Conservation (phyloP, 2,888 invertebrate genomes). For the Dynastes maya region DNA sequence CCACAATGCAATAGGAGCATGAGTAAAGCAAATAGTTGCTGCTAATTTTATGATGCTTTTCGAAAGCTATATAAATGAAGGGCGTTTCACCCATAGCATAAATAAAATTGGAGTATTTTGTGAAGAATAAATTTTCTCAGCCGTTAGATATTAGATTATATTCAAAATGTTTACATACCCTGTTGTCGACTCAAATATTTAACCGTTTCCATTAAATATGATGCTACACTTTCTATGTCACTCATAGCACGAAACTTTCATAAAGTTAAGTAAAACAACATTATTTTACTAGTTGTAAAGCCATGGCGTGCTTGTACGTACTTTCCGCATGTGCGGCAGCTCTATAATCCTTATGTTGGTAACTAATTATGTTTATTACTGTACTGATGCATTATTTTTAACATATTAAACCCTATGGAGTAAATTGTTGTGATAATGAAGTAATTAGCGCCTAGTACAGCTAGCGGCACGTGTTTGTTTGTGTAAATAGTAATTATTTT, state of each 20-base stretch:
- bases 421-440: constrained; percentile 15
- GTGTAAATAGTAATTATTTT: constrained; percentile 30
- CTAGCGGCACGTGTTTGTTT: constrained; percentile 4
- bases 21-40: no score
- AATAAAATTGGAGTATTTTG: background rate
- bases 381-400: constrained; percentile 13
- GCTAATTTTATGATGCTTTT: no score
- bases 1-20: no score
- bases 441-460: constrained; percentile 6
- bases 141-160: background rate
- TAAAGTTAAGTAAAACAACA: constrained; percentile 15
- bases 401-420: constrained; percentile 24
- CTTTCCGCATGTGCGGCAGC: background rate
- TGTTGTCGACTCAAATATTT: no score
- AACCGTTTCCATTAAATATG: constrained; percentile 10
- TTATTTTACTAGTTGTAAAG: constrained; percentile 11
- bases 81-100: no score
- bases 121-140: background rate
- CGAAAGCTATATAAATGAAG: no score
- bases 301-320: constrained; percentile 6
- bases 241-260: background rate
- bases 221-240: constrained; percentile 19
- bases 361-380: constrained; percentile 27
- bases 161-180: no score
- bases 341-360: constrained; percentile 11